phyloP scores from a whole-genome alignment of 2,888 invertebrate genomes.

The Aleiodes alternator region DNA sequence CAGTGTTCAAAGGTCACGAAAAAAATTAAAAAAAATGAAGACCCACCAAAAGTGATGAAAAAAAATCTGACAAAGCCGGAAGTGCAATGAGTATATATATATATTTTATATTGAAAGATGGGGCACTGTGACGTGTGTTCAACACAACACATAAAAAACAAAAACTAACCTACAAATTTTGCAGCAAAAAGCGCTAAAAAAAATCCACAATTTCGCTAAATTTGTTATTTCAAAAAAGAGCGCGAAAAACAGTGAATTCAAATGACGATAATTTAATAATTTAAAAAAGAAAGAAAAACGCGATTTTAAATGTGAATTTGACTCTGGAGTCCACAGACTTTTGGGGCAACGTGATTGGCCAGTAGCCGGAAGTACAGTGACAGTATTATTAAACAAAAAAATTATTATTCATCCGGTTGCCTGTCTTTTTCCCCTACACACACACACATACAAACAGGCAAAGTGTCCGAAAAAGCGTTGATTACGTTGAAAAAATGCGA shows the following conservation, averaged over 20 bases:
- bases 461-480: no score
- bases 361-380: no score
- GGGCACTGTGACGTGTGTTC: constrained; percentile 12
- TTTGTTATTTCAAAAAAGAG: background rate
- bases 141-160: no score
- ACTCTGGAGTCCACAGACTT: no score
- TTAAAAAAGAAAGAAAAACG: no score
- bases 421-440: no score
- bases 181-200: background rate
- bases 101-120: constrained; percentile 1
- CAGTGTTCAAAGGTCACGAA: background rate
- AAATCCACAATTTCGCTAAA: no score
- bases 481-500: no score
- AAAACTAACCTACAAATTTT: background rate
- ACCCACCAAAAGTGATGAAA: background rate
- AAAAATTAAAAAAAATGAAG: background rate
- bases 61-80: constrained; percentile 58
- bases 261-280: constrained; percentile 35
- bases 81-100: constrained; percentile 58
- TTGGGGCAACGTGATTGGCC: no score
- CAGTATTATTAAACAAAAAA: no score
- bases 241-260: background rate
- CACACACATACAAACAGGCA: no score
- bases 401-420: constrained; percentile 62
- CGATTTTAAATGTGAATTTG: no score